Percentiles rank a stretch among this genome's conserved stretches.
Conservation (phyloP, 2,888 invertebrate genomes). For the Pollenia griseotomentosa region DNA sequence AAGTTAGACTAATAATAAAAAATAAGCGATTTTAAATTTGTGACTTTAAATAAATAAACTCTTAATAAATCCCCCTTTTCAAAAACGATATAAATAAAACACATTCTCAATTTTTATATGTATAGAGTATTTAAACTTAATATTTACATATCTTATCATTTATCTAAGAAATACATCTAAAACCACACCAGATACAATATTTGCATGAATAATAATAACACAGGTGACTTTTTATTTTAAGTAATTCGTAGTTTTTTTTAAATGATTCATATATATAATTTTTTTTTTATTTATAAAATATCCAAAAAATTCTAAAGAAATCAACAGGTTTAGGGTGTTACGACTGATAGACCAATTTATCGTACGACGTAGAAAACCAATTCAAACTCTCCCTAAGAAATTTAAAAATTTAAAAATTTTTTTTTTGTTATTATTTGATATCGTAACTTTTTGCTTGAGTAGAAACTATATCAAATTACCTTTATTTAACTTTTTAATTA, state of each 20-base stretch:
- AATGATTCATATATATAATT: slow-evolving; percentile 41
- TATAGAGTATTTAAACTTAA: not conserved
- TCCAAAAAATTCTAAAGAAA: slow-evolving; percentile 1
- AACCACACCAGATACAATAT: slow-evolving; percentile 45
- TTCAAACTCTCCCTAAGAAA: slow-evolving; percentile 14
- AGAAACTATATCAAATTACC: slow-evolving; percentile 42
- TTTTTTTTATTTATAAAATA: slow-evolving; percentile 3
- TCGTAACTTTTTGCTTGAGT: not conserved
- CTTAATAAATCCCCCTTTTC: not conserved
- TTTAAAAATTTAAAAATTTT: slow-evolving; percentile 10
- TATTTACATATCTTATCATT: slow-evolving; percentile 56
- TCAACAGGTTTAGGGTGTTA: slow-evolving; percentile 3
- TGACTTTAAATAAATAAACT: no score
- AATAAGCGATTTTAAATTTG: no score
- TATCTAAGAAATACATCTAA: slow-evolving; percentile 9
- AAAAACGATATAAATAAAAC: not conserved
- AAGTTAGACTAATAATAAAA: no score
- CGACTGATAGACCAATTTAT: not conserved
- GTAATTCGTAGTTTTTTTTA: slow-evolving; percentile 5
- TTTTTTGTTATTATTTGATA: slow-evolving; percentile 64
- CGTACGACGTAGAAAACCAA: not conserved
- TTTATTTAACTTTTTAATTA: slow-evolving; percentile 13
- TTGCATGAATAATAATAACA: slow-evolving; percentile 43
- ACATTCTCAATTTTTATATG: not conserved
- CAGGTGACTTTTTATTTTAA: slow-evolving; percentile 51